A percentile compares a stretch with the other conserved stretches of the same genome.
Conservation (phyloP, 2,113 vertebrate genomes). For the Phalacrocorax pelagicus region DNA sequence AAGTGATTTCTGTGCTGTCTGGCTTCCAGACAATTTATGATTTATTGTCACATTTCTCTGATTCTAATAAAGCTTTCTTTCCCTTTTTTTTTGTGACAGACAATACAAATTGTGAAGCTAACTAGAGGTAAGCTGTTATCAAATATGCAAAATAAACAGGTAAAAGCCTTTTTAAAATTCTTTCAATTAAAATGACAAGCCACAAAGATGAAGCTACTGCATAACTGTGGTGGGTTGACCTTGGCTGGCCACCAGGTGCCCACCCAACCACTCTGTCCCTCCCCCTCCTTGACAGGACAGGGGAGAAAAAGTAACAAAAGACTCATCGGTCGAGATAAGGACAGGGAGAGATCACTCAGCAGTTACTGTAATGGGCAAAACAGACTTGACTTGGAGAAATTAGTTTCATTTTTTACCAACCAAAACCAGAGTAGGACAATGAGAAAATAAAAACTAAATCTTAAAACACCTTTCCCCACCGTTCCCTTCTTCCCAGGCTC, state of each 20-base stretch:
- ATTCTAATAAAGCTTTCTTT: background rate
- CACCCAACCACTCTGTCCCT: background rate
- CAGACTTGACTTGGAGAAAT: background rate
- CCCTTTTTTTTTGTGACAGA: background rate
- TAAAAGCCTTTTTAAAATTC: background rate
- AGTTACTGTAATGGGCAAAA: background rate
- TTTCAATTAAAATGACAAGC: background rate
- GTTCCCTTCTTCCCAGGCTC: background rate
- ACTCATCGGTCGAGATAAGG: accelerated
- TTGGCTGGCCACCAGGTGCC: background rate
- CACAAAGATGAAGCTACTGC: background rate
- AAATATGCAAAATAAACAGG: background rate
- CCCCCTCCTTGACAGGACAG: background rate
- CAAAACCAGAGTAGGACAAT: background rate
- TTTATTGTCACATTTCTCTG: background rate
- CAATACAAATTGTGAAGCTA: background rate
- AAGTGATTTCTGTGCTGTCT: background rate
- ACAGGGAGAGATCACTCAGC: background rate
- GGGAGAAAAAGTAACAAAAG: accelerated
- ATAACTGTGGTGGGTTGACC: background rate
- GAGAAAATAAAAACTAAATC: background rate
- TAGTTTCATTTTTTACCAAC: background rate
- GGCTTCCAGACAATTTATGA: background rate
- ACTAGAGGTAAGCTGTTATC: background rate
- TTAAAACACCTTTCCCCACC: background rate